These are phyloP conservation scores for Leptarthrus brevirostris DNA, from an alignment of 2,888 invertebrate genomes.

Conservation along the genomic window DNA sequence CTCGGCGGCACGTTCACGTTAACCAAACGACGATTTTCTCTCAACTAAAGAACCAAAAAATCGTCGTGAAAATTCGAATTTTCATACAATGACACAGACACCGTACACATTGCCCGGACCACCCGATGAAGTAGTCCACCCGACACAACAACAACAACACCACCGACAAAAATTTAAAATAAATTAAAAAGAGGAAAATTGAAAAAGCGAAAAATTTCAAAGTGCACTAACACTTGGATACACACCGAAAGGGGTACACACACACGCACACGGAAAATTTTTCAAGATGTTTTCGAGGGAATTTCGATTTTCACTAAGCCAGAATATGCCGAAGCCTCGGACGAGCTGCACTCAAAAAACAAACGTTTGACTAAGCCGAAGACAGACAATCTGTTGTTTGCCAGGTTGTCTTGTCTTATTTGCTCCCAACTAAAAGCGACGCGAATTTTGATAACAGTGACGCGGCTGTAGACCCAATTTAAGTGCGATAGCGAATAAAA, in stretches of 20 bases:
- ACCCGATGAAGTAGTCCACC: conserved; percentile 22
- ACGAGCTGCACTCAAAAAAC: not conserved
- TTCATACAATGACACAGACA: conserved; percentile 37
- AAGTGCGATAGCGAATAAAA: not conserved
- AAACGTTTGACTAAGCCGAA: not conserved
- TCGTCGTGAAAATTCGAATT: conserved; percentile 45
- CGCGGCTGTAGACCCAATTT: not conserved
- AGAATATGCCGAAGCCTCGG: not conserved
- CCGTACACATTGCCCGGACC: conserved; percentile 12
- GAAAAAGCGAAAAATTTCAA: conserved; percentile 42
- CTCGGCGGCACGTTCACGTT: conserved; percentile 59
- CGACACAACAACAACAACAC: conserved; percentile 17
- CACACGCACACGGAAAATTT: not conserved
- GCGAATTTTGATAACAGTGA: too few relatives aligned
- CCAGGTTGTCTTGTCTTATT: not conserved
- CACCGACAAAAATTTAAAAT: conserved; percentile 35
- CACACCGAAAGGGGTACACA: not conserved
- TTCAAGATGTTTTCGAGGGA: conserved; percentile 5
- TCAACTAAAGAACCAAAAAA: conserved; percentile 63
- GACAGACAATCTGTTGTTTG: not conserved
- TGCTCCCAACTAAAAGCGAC: too few relatives aligned
- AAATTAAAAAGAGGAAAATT: conserved; percentile 42
- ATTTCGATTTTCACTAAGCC: conserved; percentile 22
- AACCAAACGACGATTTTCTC: conserved; percentile 68
- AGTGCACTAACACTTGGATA: conserved; percentile 22